A percentile compares a stretch with the other conserved stretches of the same genome.
These are phyloP conservation scores for Gnathonemus echidnorhynchus DNA, from an alignment of 2,113 vertebrate species.

Conservation along the genomic window DNA sequence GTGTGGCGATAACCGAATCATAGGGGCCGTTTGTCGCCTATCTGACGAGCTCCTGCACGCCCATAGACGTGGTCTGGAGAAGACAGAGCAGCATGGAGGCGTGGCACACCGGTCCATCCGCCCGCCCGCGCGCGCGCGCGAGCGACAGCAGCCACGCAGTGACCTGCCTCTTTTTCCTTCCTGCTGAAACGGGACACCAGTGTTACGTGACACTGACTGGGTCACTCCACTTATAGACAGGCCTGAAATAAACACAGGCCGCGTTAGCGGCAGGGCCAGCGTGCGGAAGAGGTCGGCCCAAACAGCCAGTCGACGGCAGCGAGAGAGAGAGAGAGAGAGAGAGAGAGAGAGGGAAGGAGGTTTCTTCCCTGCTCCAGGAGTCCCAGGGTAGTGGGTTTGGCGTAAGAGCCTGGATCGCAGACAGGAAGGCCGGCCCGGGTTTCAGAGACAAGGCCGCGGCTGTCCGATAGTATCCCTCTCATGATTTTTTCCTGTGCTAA, in stretches of 20 bases:
- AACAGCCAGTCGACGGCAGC: neutral
- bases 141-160: neutral
- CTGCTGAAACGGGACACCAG: constrained; percentile 42
- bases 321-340: neutral
- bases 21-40: too few relatives aligned
- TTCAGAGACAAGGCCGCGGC: neutral
- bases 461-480: neutral
- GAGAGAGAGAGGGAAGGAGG: neutral
- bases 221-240: constrained; percentile 46
- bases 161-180: constrained; percentile 1
- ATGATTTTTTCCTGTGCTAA: neutral
- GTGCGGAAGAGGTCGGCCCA: neutral
- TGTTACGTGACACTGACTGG: constrained; percentile 44
- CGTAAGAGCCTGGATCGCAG: neutral
- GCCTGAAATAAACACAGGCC: constrained; percentile 43
- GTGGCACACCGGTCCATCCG: too few relatives aligned
- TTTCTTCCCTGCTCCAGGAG: neutral
- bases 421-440: neutral
- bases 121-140: too few relatives aligned
- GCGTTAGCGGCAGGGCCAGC: neutral
- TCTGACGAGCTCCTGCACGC: neutral
- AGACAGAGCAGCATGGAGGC: neutral
- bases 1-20: neutral
- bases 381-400: neutral
- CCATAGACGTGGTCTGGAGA: neutral